Base-by-base conservation (phyloP, 92 coral and sea anemone species). In the Plumapathes pennacea region DNA sequence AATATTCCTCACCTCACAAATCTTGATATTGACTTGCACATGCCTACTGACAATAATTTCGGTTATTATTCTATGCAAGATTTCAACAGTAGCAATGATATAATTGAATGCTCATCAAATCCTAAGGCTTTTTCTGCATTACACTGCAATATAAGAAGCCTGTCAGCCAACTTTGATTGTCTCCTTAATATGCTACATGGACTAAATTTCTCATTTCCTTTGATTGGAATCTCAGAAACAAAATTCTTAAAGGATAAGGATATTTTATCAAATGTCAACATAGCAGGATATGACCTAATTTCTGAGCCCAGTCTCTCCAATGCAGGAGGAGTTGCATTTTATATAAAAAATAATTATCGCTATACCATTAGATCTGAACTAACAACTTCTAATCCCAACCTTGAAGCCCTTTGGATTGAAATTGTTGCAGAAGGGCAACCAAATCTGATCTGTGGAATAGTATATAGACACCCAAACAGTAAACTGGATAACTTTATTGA, bases 141-240 rank as follows among this genome's bases (percentile, higher is more conserved):
- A 6, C 62, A 76, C 30, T 69, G 62, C 36, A 75, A 82, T 63
- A 64, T 79, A 17, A 79, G 80, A 64, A 69, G 85, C 40, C 24
- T 60, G 48, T 34, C 62, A 41, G 60, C 64, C 45, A 60, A 78
- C 28, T 27, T 44, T 61, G 70, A 79, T 25, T 40, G 43, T 36
- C 37, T 78, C 23, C 32, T 56, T 31, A 64, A 70, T 34, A 31
- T 78, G 64, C 30, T 78, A 14, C 50, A 67, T 54, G 74, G 54
- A 30, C 45, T 70, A 15, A 45, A 78, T 41, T 70, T 54, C 32
- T 39, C 77, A 34, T 53, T 53, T 14, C 36, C 60, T 15, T 9
- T 53, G 40, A 53, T 53, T 10, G 42, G 42, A 28, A 40, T 53
- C 20, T 29, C 60, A n/a, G 30, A 34, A 54, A 54, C 25, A 21